These are phyloP conservation scores for Neodontobutis hainanensis DNA, from an alignment of 2,113 vertebrate species.

Conservation along the genomic window DNA sequence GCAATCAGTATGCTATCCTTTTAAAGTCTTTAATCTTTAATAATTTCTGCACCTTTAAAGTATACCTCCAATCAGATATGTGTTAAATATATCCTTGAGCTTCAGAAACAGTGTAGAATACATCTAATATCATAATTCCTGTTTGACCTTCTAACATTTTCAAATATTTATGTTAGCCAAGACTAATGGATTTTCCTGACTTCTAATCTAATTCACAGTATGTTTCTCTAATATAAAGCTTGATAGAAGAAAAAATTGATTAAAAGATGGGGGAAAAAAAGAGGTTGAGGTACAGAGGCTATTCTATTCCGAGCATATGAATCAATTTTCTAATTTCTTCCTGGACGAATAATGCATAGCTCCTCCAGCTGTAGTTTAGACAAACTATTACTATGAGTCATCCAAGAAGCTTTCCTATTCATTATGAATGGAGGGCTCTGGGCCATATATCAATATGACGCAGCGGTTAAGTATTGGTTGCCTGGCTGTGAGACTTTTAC, in stretches of 20 bases:
- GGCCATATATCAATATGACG: slow-evolving; percentile 39
- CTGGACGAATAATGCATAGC: slow-evolving; percentile 28
- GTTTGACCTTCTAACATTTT: slow-evolving; percentile 7
- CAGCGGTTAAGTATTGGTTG: slow-evolving; percentile 28
- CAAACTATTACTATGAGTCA: slow-evolving; percentile 54
- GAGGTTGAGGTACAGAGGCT: neutral
- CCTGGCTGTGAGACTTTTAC: slow-evolving; percentile 39
- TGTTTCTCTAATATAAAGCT: slow-evolving; percentile 14
- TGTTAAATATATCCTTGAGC: neutral
- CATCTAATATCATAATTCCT: slow-evolving; percentile 1
- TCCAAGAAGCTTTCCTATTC: slow-evolving; percentile 34
- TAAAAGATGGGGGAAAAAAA: slow-evolving; percentile 8
- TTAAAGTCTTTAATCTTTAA: too few relatives aligned
- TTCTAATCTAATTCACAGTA: slow-evolving; percentile 1
- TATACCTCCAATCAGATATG: too few relatives aligned
- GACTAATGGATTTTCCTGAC: slow-evolving; percentile 12
- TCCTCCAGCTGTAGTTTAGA: slow-evolving; percentile 36
- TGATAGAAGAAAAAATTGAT: slow-evolving; percentile 17
- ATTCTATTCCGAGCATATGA: slow-evolving; percentile 2
- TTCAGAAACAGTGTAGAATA: slow-evolving; percentile 2
- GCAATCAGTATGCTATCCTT: too few relatives aligned
- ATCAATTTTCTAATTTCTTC: slow-evolving; percentile 27
- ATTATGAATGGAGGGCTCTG: slow-evolving; percentile 37
- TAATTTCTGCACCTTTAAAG: too few relatives aligned
- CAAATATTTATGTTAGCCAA: neutral